These are phyloP conservation scores for Drosophila robusta DNA, from an alignment of 2,888 invertebrate genomes.

Conservation along the genomic window DNA sequence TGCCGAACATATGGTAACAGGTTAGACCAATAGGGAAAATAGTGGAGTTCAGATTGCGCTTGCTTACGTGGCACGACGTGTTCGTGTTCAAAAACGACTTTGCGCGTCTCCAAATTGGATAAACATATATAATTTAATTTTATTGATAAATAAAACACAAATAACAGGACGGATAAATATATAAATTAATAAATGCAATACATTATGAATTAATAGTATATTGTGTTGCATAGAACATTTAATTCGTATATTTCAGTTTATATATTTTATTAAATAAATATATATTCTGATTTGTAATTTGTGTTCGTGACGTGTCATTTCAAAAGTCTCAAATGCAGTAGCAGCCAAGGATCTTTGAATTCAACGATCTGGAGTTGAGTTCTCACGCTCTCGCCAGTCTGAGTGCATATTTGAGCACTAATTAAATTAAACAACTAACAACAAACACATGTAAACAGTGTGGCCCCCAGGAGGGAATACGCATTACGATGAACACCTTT, in stretches of 20 bases:
- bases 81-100: not conserved
- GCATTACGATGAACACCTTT: constrained; percentile 49
- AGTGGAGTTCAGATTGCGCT: not conserved
- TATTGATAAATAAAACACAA: too few species aligned
- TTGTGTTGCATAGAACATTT: too few species aligned
- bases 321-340: not conserved
- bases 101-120: too few species aligned
- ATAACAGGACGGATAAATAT: too few species aligned
- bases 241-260: too few species aligned
- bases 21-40: constrained; percentile 45
- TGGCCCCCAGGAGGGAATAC: constrained; percentile 18
- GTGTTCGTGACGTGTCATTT: too few species aligned
- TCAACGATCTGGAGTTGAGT: constrained; percentile 11
- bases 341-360: not conserved
- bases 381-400: constrained; percentile 57
- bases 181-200: too few species aligned
- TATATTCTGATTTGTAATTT: too few species aligned
- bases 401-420: constrained; percentile 62
- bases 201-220: too few species aligned
- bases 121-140: too few species aligned
- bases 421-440: constrained; percentile 77
- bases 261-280: too few species aligned
- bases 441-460: constrained; percentile 74
- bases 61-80: not conserved
- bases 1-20: constrained; percentile 53